These are phyloP conservation scores for Andricus quercusramuli DNA, from an alignment of 2,888 invertebrate species.

Conservation along the genomic window DNA sequence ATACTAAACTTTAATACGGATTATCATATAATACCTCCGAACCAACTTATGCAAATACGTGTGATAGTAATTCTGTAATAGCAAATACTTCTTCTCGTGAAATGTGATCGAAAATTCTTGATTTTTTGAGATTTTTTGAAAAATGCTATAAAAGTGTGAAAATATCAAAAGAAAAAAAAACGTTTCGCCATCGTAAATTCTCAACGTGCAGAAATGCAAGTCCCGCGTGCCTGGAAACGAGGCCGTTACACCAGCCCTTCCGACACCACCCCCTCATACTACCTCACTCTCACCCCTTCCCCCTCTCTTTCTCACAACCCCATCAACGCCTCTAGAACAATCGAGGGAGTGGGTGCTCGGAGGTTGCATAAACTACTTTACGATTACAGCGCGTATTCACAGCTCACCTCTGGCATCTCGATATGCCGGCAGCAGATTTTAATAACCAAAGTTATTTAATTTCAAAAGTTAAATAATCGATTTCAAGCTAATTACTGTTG, in stretches of 20 bases:
- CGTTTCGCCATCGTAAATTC: slow-evolving; percentile 52
- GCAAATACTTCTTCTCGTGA: slow-evolving; percentile 54
- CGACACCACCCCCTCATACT: slow-evolving; percentile 27
- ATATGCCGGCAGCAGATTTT: slow-evolving; percentile 25
- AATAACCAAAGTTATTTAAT: slow-evolving; percentile 23
- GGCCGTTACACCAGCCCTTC: slow-evolving; percentile 50
- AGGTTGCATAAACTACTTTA: slow-evolving; percentile 62
- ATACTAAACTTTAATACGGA: too few species aligned
- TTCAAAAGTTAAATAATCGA: slow-evolving; percentile 8
- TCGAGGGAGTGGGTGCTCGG: slow-evolving; percentile 71
- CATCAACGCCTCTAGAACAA: slow-evolving; percentile 72
- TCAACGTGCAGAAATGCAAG: slow-evolving; percentile 51
- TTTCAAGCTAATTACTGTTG: not conserved
- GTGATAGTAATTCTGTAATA: slow-evolving; percentile 51
- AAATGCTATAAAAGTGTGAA: not conserved
- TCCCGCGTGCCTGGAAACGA: slow-evolving; percentile 53
- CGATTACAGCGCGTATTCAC: slow-evolving; percentile 43
- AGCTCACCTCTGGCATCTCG: not conserved
- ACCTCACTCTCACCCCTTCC: slow-evolving; percentile 44
- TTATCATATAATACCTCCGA: too few species aligned
- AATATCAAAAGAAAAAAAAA: slow-evolving; percentile 27
- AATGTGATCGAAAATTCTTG: not conserved
- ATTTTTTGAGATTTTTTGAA: slow-evolving; percentile 43
- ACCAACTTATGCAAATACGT: too few species aligned
- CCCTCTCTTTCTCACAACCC: slow-evolving; percentile 42